A percentile compares a stretch with the other conserved stretches of the same genome.
phyloP scores from a whole-genome alignment of 2,888 invertebrate species.

The Chrysolina haemoptera region DNA sequence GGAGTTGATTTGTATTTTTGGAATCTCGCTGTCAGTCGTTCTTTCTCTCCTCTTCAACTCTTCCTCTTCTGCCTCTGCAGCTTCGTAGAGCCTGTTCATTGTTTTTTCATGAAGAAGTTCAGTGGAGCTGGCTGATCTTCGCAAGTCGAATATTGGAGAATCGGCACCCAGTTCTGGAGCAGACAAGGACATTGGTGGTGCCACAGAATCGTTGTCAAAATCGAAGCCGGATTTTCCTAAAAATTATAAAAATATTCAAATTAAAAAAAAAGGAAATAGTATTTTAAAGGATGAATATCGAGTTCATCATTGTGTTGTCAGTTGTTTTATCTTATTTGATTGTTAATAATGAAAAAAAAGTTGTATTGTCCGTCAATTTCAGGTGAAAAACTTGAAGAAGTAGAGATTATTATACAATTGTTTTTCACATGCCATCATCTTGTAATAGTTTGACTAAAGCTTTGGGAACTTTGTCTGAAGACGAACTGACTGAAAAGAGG shows the following conservation, averaged over 20 bases:
- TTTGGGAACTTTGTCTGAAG: too few relatives aligned
- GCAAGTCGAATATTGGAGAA: conserved; percentile 73
- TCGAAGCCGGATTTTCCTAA: conserved; percentile 69
- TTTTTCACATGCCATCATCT: too few relatives aligned
- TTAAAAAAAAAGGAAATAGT: not conserved
- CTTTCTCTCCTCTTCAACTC: conserved; percentile 66
- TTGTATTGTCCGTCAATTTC: too few relatives aligned
- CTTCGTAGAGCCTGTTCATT: conserved; percentile 86
- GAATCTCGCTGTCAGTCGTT: conserved; percentile 57
- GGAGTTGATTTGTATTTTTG: conserved; percentile 72
- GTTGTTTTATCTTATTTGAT: too few relatives aligned
- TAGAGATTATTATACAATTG: too few relatives aligned
- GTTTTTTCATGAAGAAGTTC: conserved; percentile 87
- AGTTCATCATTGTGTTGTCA: too few relatives aligned
- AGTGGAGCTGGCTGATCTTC: conserved; percentile 85
- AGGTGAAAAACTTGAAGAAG: too few relatives aligned
- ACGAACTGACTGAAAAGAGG: too few relatives aligned
- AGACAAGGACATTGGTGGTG: conserved; percentile 87
- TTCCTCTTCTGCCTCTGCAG: conserved; percentile 82
- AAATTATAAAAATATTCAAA: not conserved
- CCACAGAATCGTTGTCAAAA: conserved; percentile 78
- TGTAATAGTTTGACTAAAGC: too few relatives aligned
- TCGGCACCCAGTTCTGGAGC: conserved; percentile 84
- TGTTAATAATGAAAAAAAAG: too few relatives aligned
- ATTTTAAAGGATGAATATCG: too few relatives aligned